Evolutionary conservation across 2,888 invertebrate species (phyloP).

Genomic region (Cetonia aurata): DNA sequence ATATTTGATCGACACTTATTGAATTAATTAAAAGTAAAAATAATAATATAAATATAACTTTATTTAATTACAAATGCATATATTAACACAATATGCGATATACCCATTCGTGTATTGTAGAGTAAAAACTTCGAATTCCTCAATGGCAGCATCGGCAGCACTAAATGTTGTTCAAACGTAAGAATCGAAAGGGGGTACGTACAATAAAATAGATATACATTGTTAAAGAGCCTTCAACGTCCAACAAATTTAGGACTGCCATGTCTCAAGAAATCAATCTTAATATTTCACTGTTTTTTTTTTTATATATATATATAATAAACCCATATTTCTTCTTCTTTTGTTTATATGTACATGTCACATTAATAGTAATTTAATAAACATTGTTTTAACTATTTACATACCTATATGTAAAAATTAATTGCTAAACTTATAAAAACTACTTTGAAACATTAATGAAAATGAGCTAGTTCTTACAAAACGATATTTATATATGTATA

Average conservation of each 20-base stretch:
- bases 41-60: slow-evolving; percentile 39
- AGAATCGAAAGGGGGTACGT: not conserved
- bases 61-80: slow-evolving; percentile 29
- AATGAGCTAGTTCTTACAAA: slow-evolving; percentile 50
- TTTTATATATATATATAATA: slow-evolving; percentile 7
- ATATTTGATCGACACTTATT: too few relatives aligned
- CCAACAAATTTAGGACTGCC: slow-evolving; percentile 27
- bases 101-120: slow-evolving; percentile 48
- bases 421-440: slow-evolving; percentile 48
- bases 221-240: not conserved
- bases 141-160: slow-evolving; percentile 53
- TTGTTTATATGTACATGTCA: slow-evolving; percentile 47
- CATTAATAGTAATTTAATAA: slow-evolving; percentile 40
- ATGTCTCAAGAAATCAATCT: slow-evolving; percentile 42
- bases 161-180: slow-evolving; percentile 29
- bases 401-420: slow-evolving; percentile 48
- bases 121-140: slow-evolving; percentile 37
- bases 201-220: not conserved
- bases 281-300: slow-evolving; percentile 31
- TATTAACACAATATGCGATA: slow-evolving; percentile 17
- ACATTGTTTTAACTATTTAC: slow-evolving; percentile 50
- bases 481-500: slow-evolving; percentile 47
- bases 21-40: slow-evolving; percentile 27
- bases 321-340: slow-evolving; percentile 46
- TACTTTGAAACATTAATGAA: slow-evolving; percentile 48